These are phyloP conservation scores for Rhinogobius similis DNA, from an alignment of 2,113 vertebrate species.

Conservation along the genomic window DNA sequence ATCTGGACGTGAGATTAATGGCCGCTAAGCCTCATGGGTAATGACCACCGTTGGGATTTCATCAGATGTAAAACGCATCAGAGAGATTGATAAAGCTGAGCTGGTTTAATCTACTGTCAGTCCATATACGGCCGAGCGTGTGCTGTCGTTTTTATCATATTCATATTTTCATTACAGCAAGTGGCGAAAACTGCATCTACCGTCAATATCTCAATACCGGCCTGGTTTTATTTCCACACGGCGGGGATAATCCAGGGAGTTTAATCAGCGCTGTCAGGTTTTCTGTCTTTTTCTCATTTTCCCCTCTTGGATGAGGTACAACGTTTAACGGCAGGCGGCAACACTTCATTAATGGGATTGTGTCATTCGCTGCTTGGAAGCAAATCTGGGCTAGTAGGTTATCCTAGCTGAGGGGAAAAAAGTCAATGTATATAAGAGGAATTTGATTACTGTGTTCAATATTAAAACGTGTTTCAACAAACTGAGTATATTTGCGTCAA, in stretches of 20 bases:
- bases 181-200: neutral
- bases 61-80: conserved; percentile 33
- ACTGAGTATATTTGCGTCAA: too few relatives aligned
- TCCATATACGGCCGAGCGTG: neutral
- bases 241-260: conserved; percentile 54
- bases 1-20: conserved; percentile 44
- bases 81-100: conserved; percentile 37
- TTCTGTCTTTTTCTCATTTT: conserved; percentile 37
- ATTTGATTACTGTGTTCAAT: neutral
- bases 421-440: conserved; percentile 4
- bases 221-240: conserved; percentile 15
- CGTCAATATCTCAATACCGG: neutral
- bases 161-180: conserved; percentile 1
- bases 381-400: conserved; percentile 65
- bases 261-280: conserved; percentile 64
- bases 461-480: too few relatives aligned
- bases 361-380: conserved; percentile 52
- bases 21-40: conserved; percentile 22
- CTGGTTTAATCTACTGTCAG: conserved; percentile 38
- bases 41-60: conserved; percentile 37
- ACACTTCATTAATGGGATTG: conserved; percentile 66
- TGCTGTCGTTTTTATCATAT: conserved; percentile 2
- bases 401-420: conserved; percentile 41
- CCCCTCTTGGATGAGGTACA: conserved; percentile 43
- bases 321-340: conserved; percentile 45